A percentile compares a stretch with the other conserved stretches of the same genome.
phyloP scores from a whole-genome alignment of 2,888 invertebrate genomes.

The Archips crataeganus region DNA sequence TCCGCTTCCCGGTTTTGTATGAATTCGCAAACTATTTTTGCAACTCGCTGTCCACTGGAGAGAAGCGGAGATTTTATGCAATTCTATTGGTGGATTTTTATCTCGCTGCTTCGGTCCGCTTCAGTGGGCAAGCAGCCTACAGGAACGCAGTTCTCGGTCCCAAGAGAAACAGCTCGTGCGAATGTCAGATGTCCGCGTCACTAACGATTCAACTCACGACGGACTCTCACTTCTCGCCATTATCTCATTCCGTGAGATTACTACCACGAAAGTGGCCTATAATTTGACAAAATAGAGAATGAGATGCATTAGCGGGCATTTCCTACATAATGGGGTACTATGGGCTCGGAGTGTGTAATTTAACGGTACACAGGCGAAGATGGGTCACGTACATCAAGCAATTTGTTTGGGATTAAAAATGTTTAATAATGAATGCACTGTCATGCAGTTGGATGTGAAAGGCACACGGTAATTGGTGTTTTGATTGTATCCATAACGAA shows the following conservation, averaged over 20 bases:
- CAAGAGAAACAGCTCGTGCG: constrained; percentile 30
- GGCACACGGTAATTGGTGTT: constrained; percentile 13
- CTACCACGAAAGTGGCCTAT: constrained; percentile 69
- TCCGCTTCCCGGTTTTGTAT: no score
- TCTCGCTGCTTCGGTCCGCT: no score
- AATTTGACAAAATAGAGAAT: constrained; percentile 85
- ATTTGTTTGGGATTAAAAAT: constrained; percentile 68
- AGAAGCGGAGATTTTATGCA: no score
- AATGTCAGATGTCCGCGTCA: constrained; percentile 41
- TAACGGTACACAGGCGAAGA: constrained; percentile 75
- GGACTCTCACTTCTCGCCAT: constrained; percentile 51
- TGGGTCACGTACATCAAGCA: constrained; percentile 54
- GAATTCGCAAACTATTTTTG: no score
- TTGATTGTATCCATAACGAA: neutral
- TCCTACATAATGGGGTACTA: constrained; percentile 77
- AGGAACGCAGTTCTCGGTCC: neutral
- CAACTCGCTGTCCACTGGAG: no score
- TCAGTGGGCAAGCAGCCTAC: no score
- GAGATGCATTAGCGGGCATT: constrained; percentile 83
- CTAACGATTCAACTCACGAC: constrained; percentile 43
- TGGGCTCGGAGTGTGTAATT: constrained; percentile 75
- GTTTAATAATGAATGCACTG: constrained; percentile 48
- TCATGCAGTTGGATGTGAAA: constrained; percentile 28
- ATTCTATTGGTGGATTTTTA: no score
- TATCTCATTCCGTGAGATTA: constrained; percentile 77